These are phyloP conservation scores for Cydia strobilella DNA, from an alignment of 1,140 invertebrate species.

Conservation along the genomic window DNA sequence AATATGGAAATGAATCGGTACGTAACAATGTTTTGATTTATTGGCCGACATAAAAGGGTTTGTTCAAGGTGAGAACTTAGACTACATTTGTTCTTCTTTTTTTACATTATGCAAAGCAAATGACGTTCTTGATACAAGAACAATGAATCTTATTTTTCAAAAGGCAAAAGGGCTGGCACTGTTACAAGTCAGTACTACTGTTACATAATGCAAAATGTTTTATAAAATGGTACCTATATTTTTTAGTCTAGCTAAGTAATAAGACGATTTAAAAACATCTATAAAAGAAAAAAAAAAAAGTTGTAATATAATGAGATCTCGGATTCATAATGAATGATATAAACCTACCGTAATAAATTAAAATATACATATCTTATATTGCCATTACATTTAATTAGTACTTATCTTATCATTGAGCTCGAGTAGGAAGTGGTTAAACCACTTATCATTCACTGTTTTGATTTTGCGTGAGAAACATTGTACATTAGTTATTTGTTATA, in stretches of 20 bases:
- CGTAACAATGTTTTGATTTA: slow-evolving; percentile 76
- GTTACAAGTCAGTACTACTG: neutral
- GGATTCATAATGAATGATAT: no score
- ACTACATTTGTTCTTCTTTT: slow-evolving; percentile 46
- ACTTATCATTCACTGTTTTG: slow-evolving; percentile 20
- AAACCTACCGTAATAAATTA: neutral
- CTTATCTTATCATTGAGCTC: slow-evolving; percentile 10
- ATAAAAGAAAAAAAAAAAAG: no score
- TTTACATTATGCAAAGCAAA: slow-evolving; percentile 44
- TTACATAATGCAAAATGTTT: neutral
- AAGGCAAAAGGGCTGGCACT: neutral
- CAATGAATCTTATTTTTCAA: slow-evolving; percentile 20
- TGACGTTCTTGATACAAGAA: slow-evolving; percentile 36
- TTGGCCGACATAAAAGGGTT: slow-evolving; percentile 60
- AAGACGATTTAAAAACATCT: no score
- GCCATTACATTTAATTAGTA: neutral
- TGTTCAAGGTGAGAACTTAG: slow-evolving; percentile 66
- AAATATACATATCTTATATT: neutral
- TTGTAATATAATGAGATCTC: no score
- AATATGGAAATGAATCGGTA: slow-evolving; percentile 74
- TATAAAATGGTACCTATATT: neutral
- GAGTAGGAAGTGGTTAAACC: slow-evolving; percentile 18
- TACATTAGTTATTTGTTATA: no score
- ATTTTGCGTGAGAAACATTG: slow-evolving; percentile 21
- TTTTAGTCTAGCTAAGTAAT: no score